Evolutionary conservation across 1,140 invertebrate genomes (phyloP), one percentile per base, ranked within the genome.

Genomic region (Cyphomyrmex costatus): DNA sequence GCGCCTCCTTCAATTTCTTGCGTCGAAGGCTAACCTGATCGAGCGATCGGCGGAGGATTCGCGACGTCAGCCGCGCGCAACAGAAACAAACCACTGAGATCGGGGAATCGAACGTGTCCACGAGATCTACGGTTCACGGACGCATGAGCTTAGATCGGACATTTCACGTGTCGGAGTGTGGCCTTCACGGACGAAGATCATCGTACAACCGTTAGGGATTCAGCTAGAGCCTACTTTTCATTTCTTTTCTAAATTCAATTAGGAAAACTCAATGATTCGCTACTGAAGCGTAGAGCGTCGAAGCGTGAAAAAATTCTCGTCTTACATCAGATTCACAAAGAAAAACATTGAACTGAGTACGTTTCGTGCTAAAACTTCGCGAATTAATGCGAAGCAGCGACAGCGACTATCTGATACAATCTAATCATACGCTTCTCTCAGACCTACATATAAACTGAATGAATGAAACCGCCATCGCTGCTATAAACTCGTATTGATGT

Each of bases 1-100:
- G 65, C 61, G 66, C 76, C 80, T 82, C 78, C 70, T 85, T 27
- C 58, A 65, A 63, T 88, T 85, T 77, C 85, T 90, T 61, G 76
- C 85, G 60, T 66, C 85, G 73, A 68, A 78, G 79, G 61, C 46
- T 80, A 36, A 82, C 51, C 68, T 46, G 79, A 83, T 83, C 79
- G 79, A 60, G 16, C 33, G 68, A 82, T 82, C 79, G 66, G 49
- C 21, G 71, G 53, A 58, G 66, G 66, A 36, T 58, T 49, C 30
- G 66, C 79, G 79, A 27, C 70, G 82, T 77, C 71, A 77, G 73
- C 60, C 42, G 68, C 12, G 27, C 36, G 60, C 16, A 42, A 65
- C 60, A 51, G 49, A 85, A 85, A 85, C 33, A 78, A 65, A 78
- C n/a, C 70, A 30, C 12, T 53, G 21, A 24, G 60, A 85, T 36